Conservation (phyloP, 2,888 invertebrate genomes). For the Eumerus sabulonum region DNA sequence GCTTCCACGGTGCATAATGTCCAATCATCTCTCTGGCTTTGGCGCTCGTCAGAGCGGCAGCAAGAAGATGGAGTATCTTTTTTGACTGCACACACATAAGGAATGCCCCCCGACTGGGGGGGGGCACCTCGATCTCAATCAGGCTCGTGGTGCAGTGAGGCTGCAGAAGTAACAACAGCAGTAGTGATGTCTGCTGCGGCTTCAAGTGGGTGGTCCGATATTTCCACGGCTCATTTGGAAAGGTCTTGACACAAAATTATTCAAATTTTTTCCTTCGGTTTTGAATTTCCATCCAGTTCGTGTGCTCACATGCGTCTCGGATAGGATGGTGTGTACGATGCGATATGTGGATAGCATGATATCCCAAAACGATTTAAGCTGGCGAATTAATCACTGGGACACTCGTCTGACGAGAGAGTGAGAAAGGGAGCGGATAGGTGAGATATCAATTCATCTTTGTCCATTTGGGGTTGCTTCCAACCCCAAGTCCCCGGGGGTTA, state of each 20-base stretch:
- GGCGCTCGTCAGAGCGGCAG: slow-evolving; percentile 41
- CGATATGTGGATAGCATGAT: slow-evolving; percentile 57
- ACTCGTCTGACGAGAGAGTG: slow-evolving; percentile 26
- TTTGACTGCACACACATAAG: slow-evolving; percentile 55
- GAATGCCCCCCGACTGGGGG: slow-evolving; percentile 66
- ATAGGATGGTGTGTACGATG: background rate
- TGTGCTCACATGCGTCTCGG: too few species aligned
- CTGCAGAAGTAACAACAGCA: slow-evolving; percentile 62
- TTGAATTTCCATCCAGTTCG: slow-evolving; percentile 38
- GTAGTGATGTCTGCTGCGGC: slow-evolving; percentile 55
- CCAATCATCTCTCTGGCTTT: slow-evolving; percentile 25
- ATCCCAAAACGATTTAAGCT: slow-evolving; percentile 61
- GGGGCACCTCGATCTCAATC: slow-evolving; percentile 60
- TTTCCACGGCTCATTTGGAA: slow-evolving; percentile 68
- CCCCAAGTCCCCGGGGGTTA: slow-evolving; percentile 25
- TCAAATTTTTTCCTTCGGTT: slow-evolving; percentile 46
- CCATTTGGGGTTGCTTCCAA: slow-evolving; percentile 22
- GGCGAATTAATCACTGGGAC: slow-evolving; percentile 65
- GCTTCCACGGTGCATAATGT: slow-evolving; percentile 37
- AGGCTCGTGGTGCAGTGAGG: slow-evolving; percentile 37
- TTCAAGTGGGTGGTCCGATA: slow-evolving; percentile 68
- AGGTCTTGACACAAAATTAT: slow-evolving; percentile 68
- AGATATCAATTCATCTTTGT: slow-evolving; percentile 55
- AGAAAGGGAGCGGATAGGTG: slow-evolving; percentile 39
- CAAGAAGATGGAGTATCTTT: slow-evolving; percentile 15